Evolutionary conservation across 2,113 vertebrate genomes (phyloP), one percentile per base, ranked within the genome.

Genomic region (Gadus chalcogrammus): DNA sequence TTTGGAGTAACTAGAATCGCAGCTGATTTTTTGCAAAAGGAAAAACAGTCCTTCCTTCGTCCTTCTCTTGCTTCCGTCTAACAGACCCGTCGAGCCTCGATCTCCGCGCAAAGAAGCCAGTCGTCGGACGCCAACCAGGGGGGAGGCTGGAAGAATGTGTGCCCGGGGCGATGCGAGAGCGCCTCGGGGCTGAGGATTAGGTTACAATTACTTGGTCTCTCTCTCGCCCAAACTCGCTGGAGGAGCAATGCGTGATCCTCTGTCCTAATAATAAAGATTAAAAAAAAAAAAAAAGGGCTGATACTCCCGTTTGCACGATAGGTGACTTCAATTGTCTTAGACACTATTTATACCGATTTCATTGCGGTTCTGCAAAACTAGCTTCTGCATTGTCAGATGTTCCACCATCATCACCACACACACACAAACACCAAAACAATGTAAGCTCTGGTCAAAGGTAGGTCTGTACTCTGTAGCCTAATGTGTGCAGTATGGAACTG

Each of bases 161-260:
- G 91, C 93, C 92, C 89, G 75, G 88, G 93, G 94, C 93, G 92
- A 79, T 84, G 83, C 91, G 88, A 82, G 42, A 48, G 88, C 84
- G 92, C 93, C 93, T 85, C 85, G 74, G 88, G 94, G 92, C 89
- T 92, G 92, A 85, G 90, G 91, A 93, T 93, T 92, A 92, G 91
- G 91, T 90, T 91, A 88, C 91, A 94, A 91, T 88, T 92, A 88
- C 22, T 62, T 18, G 11, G 9, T 62, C 61, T 62, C 61, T 62
- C 61, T 62, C 61, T 62, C 61, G 20, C 61, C 11, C 61, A 15
- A 5, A 24, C 61, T 62, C 61, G 8, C 55, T n/a, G 15, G 55
- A n/a, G 15, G 55, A 17, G 55, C 8, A 48, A 58, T 17, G 3
- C 16, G 55, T n/a, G 15, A n/a, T 58, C 55, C 15, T 58, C 55